Base-by-base conservation (phyloP, 2,113 vertebrate species). In the Nothobranchius kuhntae region DNA sequence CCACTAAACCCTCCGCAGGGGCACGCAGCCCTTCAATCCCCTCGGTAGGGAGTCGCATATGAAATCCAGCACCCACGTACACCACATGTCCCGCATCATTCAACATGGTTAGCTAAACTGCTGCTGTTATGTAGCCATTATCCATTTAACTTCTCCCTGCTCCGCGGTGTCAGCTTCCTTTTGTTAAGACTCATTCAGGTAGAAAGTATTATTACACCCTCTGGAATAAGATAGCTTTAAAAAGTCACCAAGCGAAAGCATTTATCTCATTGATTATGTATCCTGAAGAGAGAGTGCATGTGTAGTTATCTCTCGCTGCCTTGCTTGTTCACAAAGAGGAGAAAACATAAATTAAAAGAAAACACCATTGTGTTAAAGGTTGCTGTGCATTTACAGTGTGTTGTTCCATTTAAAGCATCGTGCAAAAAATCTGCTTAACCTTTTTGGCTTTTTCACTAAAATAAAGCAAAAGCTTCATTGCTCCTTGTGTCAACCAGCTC, bases 201-300 rank as follows among this genome's bases (percentile, higher is more conserved):
- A 90, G 85, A 85, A 90, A 92, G 83, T 89, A 89, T 89, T 92
- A 91, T 89, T 89, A 90, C 87, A 90, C 88, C 84, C 84, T 50
- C 47, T 75, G 77, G 85, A 89, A 90, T 65, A 73, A 81, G 85
- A 87, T 91, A 76, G 79, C 82, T 87, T 62, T 72, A 80, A 80
- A 89, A 83, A 88, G 77, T 78, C 71, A 77, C 71, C 68, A 73
- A 70, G 81, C 67, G 68, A 85, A 86, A 75, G 80, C 75, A 82
- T 85, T 91, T 87, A 89, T 73, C 88, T 89, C 78, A 86, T 86
- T 87, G 86, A 84, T 79, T 83, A 86, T 85, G 84, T 65, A 88
- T 84, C 56, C 40, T 53, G 55, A 55, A 65, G 64, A 72, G 77
- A 36, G 72, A 58, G 58, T 63, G 55, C 21, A 62, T 53, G 40